Evolutionary conservation across 1,140 invertebrate species (phyloP).

Genomic region (Portunus trituberculatus): DNA sequence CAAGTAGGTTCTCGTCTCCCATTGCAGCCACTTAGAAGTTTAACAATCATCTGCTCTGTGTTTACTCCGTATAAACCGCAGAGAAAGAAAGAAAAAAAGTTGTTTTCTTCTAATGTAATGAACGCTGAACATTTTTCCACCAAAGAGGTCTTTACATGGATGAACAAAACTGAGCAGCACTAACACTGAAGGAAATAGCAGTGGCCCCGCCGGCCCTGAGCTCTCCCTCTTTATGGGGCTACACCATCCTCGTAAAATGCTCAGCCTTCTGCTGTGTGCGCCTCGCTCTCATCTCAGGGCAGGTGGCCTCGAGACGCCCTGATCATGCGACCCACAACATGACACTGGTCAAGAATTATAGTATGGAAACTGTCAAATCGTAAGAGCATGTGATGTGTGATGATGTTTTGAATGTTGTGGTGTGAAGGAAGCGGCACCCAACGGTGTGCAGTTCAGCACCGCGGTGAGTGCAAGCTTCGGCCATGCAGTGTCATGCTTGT

Average conservation of each 20-base stretch:
- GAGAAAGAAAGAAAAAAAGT: not conserved
- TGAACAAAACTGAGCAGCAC: not conserved
- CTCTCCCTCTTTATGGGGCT: slow-evolving; percentile 8
- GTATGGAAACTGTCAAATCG: slow-evolving; percentile 6
- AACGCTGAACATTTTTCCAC: not conserved
- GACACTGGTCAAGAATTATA: not conserved
- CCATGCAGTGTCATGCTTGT: not conserved
- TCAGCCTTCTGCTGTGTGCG: not conserved
- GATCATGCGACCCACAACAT: not conserved
- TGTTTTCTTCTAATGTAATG: not conserved
- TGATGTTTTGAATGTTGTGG: not conserved
- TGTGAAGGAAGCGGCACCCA: not conserved
- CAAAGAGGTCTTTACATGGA: not conserved
- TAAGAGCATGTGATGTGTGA: not conserved
- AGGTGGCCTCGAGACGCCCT: slow-evolving; percentile 6
- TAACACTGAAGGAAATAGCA: not conserved
- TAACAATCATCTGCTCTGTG: not conserved
- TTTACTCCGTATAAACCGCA: not conserved
- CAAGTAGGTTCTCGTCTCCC: not conserved
- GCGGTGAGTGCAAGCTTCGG: not conserved
- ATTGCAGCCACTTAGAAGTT: not conserved
- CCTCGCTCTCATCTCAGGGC: not conserved
- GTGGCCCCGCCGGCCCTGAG: not conserved
- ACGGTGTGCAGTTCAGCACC: not conserved
- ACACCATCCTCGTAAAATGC: not conserved